Evolutionary conservation across 2,113 vertebrate species (phyloP), one percentile per base, ranked within the genome.

Genomic region (Paramormyrops kingsleyae): DNA sequence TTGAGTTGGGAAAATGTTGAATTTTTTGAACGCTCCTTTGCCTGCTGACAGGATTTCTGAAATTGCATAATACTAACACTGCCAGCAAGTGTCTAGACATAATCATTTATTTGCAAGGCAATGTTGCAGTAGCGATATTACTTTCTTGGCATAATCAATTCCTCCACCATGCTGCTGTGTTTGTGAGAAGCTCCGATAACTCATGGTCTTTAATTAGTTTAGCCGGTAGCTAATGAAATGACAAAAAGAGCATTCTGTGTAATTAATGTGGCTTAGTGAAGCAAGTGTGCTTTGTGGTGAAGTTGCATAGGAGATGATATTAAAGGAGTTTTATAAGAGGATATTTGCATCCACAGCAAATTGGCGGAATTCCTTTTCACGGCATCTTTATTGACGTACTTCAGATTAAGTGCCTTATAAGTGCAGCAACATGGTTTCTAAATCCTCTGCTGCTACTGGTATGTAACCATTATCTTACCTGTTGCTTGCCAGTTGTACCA

Each of bases 121-220:
- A 31, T 80, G 35, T 17, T 80, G 74, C 35, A 6, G 74, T 3
- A 42, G 74, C 74, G 39, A 80, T 80, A 80, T 80, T 80, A 42
- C n/a, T 42, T 39, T 42, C 31, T 19, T 80, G 70, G 70, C 31
- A 39, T 77, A 77, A 77, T 77, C 70, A 77, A 77, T 80, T 80
- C 74, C 35, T 80, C 74, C 74, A 80, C 13, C 35, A 80, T 15
- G 74, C 74, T 80, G 74, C 6, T 35, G 70, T 77, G 31, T 19
- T 80, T 80, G 35, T 42, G 35, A 80, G 74, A 80, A 80, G 74
- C 74, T 42, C 74, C 0, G 17, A 80, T 80, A 80, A 80, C 31
- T 80, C 74, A 80, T 42, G 74, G 74, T 42, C 74, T 80, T 80
- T 80, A 80, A 80, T 80, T 80, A 80, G 74, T 80, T 80, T 80